Evolutionary conservation across 2,888 invertebrate species (phyloP).

Genomic region (Synanthedon myopaeformis): DNA sequence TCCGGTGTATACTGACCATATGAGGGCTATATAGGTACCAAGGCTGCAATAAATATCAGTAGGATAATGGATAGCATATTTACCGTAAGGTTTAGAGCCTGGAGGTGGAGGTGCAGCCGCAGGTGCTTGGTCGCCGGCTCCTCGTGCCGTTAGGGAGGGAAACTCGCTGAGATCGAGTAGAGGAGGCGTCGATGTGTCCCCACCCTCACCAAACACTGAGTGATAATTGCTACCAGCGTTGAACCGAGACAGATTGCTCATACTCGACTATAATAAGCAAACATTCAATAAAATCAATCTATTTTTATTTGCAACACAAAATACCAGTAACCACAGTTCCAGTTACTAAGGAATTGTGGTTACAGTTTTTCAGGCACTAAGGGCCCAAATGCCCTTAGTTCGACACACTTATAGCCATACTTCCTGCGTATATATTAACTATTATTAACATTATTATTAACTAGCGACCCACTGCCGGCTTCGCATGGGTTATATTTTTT

Average conservation of each 20-base stretch:
- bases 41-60: too few relatives aligned
- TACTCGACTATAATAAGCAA: conserved; percentile 61
- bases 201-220: conserved; percentile 83
- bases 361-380: too few relatives aligned
- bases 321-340: too few relatives aligned
- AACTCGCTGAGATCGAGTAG: conserved; percentile 92
- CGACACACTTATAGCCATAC: too few relatives aligned
- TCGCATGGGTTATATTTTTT: too few relatives aligned
- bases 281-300: not conserved
- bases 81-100: conserved; percentile 93
- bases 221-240: conserved; percentile 80
- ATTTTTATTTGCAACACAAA: too few relatives aligned
- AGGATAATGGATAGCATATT: conserved; percentile 8
- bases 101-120: conserved; percentile 90
- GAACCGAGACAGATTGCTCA: conserved; percentile 73
- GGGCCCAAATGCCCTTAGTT: not conserved
- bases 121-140: conserved; percentile 80
- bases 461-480: too few relatives aligned
- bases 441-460: too few relatives aligned
- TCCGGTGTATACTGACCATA: too few relatives aligned
- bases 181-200: conserved; percentile 84
- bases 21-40: too few relatives aligned
- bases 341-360: too few relatives aligned
- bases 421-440: too few relatives aligned
- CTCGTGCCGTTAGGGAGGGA: conserved; percentile 90